phyloP scores from a whole-genome alignment of 2,797 vertebrate species.

The Phoxinus dragarum region DNA sequence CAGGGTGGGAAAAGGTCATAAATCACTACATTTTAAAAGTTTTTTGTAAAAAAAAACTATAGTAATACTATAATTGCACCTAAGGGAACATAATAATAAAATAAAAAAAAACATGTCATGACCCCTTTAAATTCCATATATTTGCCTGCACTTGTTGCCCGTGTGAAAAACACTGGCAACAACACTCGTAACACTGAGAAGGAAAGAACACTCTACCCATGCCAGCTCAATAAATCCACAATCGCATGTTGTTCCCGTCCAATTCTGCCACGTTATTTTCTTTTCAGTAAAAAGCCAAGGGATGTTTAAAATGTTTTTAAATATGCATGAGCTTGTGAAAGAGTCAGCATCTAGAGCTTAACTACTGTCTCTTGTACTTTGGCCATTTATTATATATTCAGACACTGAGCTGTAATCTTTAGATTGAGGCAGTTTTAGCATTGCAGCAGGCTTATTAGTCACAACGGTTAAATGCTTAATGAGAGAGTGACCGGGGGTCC shows the following conservation, averaged over 20 bases:
- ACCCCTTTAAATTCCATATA: background rate
- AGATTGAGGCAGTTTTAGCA: slow-evolving; percentile 26
- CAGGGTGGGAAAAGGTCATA: too few species aligned
- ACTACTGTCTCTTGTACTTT: slow-evolving; percentile 1
- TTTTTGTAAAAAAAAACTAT: too few species aligned
- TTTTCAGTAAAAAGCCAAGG: slow-evolving; percentile 30
- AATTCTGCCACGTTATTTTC: slow-evolving; percentile 32
- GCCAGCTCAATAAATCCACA: slow-evolving; percentile 50
- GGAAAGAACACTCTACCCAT: background rate
- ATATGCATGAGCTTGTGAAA: slow-evolving; percentile 28
- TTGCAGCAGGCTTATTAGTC: slow-evolving; percentile 59
- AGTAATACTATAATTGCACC: too few species aligned
- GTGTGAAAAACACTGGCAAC: slow-evolving; percentile 41
- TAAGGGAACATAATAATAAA: too few species aligned
- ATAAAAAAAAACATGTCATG: too few species aligned
- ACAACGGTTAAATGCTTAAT: slow-evolving; percentile 29
- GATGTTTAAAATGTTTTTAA: slow-evolving; percentile 45
- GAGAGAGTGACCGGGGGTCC: slow-evolving; percentile 44
- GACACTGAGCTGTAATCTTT: background rate
- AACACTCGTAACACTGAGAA: slow-evolving; percentile 30
- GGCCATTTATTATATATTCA: slow-evolving; percentile 13
- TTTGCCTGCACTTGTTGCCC: slow-evolving; percentile 56
- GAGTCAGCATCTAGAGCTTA: slow-evolving; percentile 9
- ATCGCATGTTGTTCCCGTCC: slow-evolving; percentile 30
- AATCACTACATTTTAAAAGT: too few species aligned